Evolutionary conservation across 2,113 vertebrate species (phyloP).

Genomic region (Spea multiplicata): DNA sequence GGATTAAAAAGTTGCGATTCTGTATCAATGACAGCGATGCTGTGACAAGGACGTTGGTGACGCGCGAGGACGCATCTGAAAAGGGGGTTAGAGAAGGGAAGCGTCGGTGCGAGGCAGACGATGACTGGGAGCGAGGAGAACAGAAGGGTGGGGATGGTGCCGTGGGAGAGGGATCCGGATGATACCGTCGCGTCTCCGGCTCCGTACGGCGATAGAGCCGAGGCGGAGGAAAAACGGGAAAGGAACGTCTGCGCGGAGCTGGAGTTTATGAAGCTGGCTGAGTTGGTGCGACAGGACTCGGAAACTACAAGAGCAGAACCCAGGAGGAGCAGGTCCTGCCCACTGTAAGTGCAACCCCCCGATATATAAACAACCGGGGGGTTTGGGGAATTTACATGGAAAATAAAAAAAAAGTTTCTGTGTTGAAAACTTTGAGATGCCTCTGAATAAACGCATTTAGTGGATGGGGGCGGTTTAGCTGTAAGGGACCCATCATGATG

Average conservation of each 20-base stretch:
- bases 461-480: too few relatives aligned
- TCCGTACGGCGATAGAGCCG: background rate
- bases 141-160: background rate
- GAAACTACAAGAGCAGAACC: background rate
- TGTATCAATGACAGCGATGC: background rate
- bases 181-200: background rate
- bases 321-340: background rate
- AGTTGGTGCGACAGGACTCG: background rate
- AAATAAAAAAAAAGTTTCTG: too few relatives aligned
- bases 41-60: background rate
- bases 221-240: background rate
- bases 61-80: background rate
- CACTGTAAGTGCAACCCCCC: background rate
- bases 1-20: background rate
- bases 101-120: background rate
- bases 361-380: background rate
- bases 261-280: slow-evolving; percentile 4
- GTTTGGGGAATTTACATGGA: too few relatives aligned
- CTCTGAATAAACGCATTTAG: too few relatives aligned
- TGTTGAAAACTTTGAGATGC: too few relatives aligned
- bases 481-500: too few relatives aligned
- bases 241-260: background rate
- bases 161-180: background rate
- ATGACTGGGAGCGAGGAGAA: background rate
- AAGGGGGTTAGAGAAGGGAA: background rate